Base-by-base conservation (phyloP, 1,140 invertebrate genomes). In the Drosophila funebris region DNA sequence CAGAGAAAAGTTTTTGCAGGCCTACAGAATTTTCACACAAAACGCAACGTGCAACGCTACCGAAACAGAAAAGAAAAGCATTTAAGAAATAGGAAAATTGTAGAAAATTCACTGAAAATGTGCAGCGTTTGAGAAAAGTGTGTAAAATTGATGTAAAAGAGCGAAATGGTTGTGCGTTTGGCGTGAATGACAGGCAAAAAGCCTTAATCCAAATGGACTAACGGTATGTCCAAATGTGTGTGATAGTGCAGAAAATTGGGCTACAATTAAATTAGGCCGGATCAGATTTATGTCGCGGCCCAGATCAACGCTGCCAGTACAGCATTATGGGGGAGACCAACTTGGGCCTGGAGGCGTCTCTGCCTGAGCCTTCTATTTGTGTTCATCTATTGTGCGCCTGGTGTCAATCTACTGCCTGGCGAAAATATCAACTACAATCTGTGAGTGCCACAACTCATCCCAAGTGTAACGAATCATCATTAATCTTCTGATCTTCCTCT, bases 351-450 rank as follows among this genome's bases (percentile, higher is more conserved):
- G 74, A 73, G 74, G 56, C 83, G 83, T 50, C 83, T 85, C 58
- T 82, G 78, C 33, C 29, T 87, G 48, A 77, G 78, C 58, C 66
- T 82, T 24, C 71, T 87, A 41, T 63, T 75, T 63, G 60, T 88
- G 52, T 39, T 78, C 78, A 66, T 85, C 44, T 78, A 69, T 9
- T 62, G 67, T 57, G 70, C 67, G 16, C 78, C 83, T 52, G 69
- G 60, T 33, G 83, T 68, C 58, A 64, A 76, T 33, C 60, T 82
- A 29, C 69, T 82, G 48, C 58, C 78, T 68, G 82, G 72, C 37
- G 90, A 90, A 70, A 90, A 83, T 73, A 91, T 91, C 73, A 90
- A 90, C 78, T 91, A 91, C 77, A 91, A 90, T 78, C 70, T 91
- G 90, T 91, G 67, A 91, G 87, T 78, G 29, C 11, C 14, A 20